phyloP scores from a whole-genome alignment of 37 sponge, comb jelly and placozoan genomes.

The Theonella swinhoei region DNA sequence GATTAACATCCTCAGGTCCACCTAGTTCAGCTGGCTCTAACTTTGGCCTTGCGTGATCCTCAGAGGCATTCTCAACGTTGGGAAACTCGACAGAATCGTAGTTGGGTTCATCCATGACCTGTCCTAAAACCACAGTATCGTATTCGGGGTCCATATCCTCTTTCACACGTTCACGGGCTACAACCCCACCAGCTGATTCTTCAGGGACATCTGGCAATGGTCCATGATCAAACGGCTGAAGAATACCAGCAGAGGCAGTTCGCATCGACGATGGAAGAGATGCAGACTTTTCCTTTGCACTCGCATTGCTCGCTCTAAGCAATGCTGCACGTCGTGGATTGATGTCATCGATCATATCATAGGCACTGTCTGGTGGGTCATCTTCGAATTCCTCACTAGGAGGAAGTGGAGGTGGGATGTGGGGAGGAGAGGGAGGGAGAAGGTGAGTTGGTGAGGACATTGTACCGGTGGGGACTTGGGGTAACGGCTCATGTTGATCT shows the following conservation, averaged over 20 bases:
- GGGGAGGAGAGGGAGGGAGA: conserved; percentile 9
- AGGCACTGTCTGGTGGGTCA: conserved; percentile 22
- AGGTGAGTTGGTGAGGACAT: conserved; percentile 4
- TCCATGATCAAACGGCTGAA: conserved; percentile 1
- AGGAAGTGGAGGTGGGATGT: conserved; percentile 11
- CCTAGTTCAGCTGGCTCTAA: neutral
- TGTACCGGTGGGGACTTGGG: neutral
- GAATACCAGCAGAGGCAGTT: neutral
- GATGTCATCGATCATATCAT: neutral
- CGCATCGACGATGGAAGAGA: conserved; percentile 25
- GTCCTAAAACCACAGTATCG: conserved; percentile 55
- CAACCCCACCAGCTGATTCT: conserved; percentile 31
- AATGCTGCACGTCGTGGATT: neutral
- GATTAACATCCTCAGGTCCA: no score
- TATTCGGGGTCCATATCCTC: conserved; percentile 65
- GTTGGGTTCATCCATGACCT: neutral
- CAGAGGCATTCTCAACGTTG: neutral
- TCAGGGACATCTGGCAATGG: conserved; percentile 64
- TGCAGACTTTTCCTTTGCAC: conserved; percentile 8
- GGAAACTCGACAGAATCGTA: neutral
- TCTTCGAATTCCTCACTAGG: conserved; percentile 12
- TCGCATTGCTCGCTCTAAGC: neutral
- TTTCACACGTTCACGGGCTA: neutral
- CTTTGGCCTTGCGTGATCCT: neutral
- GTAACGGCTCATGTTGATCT: conserved; percentile 1